A percentile compares a stretch with the other conserved stretches of the same genome.
Conservation (phyloP, 1,140 invertebrate species). For the Idris sp. region DNA sequence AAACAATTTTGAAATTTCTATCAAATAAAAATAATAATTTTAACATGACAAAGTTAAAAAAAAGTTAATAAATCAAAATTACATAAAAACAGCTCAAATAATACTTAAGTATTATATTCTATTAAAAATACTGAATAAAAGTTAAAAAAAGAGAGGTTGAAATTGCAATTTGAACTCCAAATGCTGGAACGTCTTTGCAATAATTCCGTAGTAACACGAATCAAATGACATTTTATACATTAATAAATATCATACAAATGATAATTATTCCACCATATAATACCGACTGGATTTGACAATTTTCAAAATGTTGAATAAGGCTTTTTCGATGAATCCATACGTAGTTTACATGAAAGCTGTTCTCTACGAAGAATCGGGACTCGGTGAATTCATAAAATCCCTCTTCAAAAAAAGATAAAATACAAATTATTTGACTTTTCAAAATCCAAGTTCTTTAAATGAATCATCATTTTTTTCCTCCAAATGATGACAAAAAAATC, state of each 20-base stretch:
- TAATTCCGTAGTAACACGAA: slow-evolving; percentile 1
- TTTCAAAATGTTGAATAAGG: slow-evolving; percentile 25
- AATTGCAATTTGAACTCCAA: slow-evolving; percentile 2
- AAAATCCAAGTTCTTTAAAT: too few species aligned
- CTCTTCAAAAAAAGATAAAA: too few species aligned
- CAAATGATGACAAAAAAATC: too few species aligned
- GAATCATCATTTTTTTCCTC: too few species aligned
- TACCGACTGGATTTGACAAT: slow-evolving; percentile 9
- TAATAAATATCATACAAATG: not conserved
- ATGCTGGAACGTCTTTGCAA: slow-evolving; percentile 6
- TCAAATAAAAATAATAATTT: too few species aligned
- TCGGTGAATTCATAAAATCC: slow-evolving; percentile 12
- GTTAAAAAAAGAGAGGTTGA: too few species aligned
- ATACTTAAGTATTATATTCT: too few species aligned
- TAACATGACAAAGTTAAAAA: too few species aligned
- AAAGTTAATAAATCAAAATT: too few species aligned
- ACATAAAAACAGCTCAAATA: too few species aligned
- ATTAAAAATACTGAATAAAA: too few species aligned
- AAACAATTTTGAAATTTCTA: not conserved
- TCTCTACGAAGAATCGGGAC: slow-evolving; percentile 15
- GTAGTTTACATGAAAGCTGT: slow-evolving; percentile 32
- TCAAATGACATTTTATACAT: slow-evolving; percentile 8
- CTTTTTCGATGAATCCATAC: slow-evolving; percentile 37
- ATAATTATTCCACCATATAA: slow-evolving; percentile 20
- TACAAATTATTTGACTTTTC: too few species aligned